Conservation (phyloP, 2,888 invertebrate species). For the Drosophila histrio region DNA sequence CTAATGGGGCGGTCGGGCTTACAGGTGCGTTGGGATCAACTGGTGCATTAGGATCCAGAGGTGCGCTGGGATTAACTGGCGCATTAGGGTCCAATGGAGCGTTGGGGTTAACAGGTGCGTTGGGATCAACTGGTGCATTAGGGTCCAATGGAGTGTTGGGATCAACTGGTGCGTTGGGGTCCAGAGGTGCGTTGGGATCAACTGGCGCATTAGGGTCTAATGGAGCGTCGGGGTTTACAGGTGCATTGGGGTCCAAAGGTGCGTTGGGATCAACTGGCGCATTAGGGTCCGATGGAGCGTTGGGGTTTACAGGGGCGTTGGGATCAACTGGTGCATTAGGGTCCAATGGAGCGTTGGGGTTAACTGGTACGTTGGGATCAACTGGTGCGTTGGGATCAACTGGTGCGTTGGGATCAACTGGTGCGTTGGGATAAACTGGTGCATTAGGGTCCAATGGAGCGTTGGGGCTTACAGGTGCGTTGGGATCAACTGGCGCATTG, state of each 20-base stretch:
- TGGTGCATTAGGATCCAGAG: constrained; percentile 9
- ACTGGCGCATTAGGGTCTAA: constrained; percentile 14
- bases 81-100: constrained; percentile 23
- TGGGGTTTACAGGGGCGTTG: constrained; percentile 14
- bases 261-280: constrained; percentile 16
- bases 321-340: constrained; percentile 3
- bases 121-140: constrained; percentile 17
- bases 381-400: constrained; percentile 6
- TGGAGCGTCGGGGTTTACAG: constrained; percentile 19
- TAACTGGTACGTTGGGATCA: neutral
- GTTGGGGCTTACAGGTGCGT: constrained; percentile 1
- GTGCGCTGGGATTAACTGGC: constrained; percentile 11
- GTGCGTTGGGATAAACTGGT: constrained; percentile 17
- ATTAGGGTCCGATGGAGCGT: constrained; percentile 14
- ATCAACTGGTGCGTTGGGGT: constrained; percentile 15
- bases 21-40: constrained; percentile 14
- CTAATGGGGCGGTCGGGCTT: neutral
- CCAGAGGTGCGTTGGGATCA: constrained; percentile 18
- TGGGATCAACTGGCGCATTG: constrained; percentile 13
- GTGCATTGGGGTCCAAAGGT: constrained; percentile 16
- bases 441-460: constrained; percentile 16
- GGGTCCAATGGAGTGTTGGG: constrained; percentile 28
- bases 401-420: constrained; percentile 8
- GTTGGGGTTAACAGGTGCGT: constrained; percentile 3
- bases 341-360: constrained; percentile 5